Base-by-base conservation (phyloP, 2,888 invertebrate genomes). In the Dione juno region DNA sequence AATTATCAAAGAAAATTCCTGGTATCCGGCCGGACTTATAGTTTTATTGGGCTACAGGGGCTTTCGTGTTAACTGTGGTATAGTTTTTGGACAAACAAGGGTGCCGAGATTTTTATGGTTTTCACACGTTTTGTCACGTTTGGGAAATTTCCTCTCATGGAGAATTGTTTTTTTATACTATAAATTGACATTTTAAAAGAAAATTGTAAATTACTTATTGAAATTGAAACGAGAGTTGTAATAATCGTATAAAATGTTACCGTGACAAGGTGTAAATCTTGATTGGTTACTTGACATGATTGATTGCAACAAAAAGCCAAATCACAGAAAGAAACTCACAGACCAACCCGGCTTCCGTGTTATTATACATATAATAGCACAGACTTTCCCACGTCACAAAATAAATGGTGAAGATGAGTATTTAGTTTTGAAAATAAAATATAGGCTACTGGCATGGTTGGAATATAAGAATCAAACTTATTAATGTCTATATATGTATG, bases 31-130 rank as follows among this genome's bases (percentile, higher is more conserved):
- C 88, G 91, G 92, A 89, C 89, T 80, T 82, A 78, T 82, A 81
- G 84, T 91, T 92, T 92, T 92, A 92, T 92, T 91, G 88, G 87
- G 84, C 83, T 84, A 90, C 86, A 87, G 84, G 90, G 90, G 89
- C 84, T 79, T 79, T 79, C 66, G 72, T 74, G 81, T 88, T 88
- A 86, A 81, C 81, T 72, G 85, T 35, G 43, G 84, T 80, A 82
- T 82, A 80, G 82, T 85, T 82, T 86, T 88, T 82, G 86, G 83
- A 83, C 88, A 88, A 85, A 88, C 87, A 86, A 73, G 76, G 71
- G 71, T 69, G 70, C 19, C 48, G 48, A 45, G 61, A 45, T 61
- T 61, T 61, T 61, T 43, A 61, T 16, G 40, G 40, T 28, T 84
- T 78, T 77, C 77, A 68, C 82, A 79, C 84, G 83, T 57, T 82